phyloP scores from a whole-genome alignment of 2,797 vertebrate species.

The Oreonectes daqikongensis region DNA sequence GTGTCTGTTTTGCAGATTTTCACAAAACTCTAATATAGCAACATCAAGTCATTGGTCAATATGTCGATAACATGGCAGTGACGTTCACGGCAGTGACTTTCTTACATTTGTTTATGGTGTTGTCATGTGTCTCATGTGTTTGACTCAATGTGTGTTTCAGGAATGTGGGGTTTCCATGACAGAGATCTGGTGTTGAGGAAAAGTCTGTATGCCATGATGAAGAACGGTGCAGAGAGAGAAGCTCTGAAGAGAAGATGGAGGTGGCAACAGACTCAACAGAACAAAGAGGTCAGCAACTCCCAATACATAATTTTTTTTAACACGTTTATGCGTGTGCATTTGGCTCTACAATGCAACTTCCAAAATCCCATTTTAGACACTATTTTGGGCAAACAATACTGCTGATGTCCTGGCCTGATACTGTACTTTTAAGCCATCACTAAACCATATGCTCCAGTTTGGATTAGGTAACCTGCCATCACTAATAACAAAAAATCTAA shows the following conservation, averaged over 20 bases:
- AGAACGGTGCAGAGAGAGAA: slow-evolving; percentile 91
- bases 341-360: background rate
- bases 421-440: background rate
- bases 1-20: background rate
- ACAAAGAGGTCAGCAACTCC: slow-evolving; percentile 92
- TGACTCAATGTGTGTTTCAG: slow-evolving; percentile 66
- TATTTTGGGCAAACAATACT: no score
- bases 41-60: background rate
- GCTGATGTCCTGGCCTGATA: background rate
- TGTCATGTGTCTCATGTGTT: slow-evolving; percentile 6
- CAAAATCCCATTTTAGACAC: no score
- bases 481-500: background rate
- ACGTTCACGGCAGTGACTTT: no score
- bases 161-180: slow-evolving; percentile 99
- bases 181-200: slow-evolving; percentile 96
- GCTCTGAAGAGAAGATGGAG: slow-evolving; percentile 96
- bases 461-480: background rate
- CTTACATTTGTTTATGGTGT: no score
- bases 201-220: slow-evolving; percentile 97
- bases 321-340: background rate
- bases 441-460: background rate
- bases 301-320: no score
- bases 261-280: slow-evolving; percentile 98
- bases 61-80: background rate
- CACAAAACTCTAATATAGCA: no score